Base-by-base conservation (phyloP, 1,140 invertebrate genomes). In the Drosophila trapezifrons region DNA sequence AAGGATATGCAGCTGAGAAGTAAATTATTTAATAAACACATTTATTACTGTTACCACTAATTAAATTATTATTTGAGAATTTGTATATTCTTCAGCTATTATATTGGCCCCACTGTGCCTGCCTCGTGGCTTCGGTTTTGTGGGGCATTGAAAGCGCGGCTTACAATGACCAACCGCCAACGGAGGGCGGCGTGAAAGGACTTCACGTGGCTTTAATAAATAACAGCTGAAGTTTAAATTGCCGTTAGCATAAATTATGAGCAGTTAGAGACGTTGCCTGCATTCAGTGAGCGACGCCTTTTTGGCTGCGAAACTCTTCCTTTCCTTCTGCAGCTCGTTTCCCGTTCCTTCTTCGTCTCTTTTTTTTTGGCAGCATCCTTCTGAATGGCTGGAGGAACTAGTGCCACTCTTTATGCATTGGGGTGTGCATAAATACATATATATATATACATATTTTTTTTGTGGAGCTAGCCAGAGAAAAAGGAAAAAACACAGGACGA, bases 241-340 rank as follows among this genome's bases (percentile, higher is more conserved):
- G 83, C 83, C 83, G 83, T 86, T 86, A 86, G 83, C 83, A 86
- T 87, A 87, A 86, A 86, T 87, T 86, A 86, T 86, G 79, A 86
- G 79, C 76, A 87, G 83, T 87, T 79, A 79, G 79, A 82, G 79
- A 55, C 52, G 81, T 71, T 74, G 72, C 58, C 65, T 72, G 78
- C 80, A 84, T 59, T 69, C 80, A 83, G 73, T 55, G 80, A 49
- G 70, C 76, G 78, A 73, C 76, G 76, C 80, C 71, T 65, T 65
- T 75, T 75, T 79, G 80, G 76, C 71, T 78, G 78, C 65, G 52
- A 43, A 69, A 57, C 49, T 71, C 18, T 45, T 18, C 17, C 27
- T 29, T 51, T 52, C 59, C 32, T 69, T 27, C 43, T 17, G n/a
- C 63, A 45, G n/a, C 66, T 69, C 67, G 35, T 40, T 71, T 70